These are phyloP conservation scores for Laupala kohalensis DNA, from an alignment of 1,140 invertebrate genomes.

Conservation along the genomic window DNA sequence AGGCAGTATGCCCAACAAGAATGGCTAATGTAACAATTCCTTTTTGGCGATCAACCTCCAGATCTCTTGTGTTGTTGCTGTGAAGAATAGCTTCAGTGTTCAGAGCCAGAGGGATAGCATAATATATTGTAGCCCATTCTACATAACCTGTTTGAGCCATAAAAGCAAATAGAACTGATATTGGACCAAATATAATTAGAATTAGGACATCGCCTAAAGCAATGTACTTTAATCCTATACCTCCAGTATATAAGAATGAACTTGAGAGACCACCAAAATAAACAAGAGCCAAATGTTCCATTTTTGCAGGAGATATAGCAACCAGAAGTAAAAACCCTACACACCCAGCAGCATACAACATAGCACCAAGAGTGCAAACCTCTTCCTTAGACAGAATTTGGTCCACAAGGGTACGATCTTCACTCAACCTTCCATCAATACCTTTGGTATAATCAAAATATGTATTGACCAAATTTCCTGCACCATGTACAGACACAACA, in stretches of 20 bases:
- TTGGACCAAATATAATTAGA: conserved; percentile 84
- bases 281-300: conserved; percentile 85
- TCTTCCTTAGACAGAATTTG: conserved; percentile 73
- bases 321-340: conserved; percentile 73
- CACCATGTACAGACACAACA: conserved; percentile 81
- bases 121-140: conserved; percentile 76
- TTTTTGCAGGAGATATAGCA: conserved; percentile 70
- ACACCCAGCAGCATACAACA: conserved; percentile 77
- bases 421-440: conserved; percentile 81
- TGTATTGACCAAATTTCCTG: conserved; percentile 93
- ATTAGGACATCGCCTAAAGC: conserved; percentile 83
- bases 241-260: conserved; percentile 85
- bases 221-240: conserved; percentile 89
- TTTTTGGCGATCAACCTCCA: conserved; percentile 68
- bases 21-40: conserved; percentile 89
- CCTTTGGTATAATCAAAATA: conserved; percentile 91
- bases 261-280: conserved; percentile 93
- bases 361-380: conserved; percentile 71
- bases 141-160: conserved; percentile 79
- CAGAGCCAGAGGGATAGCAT: conserved; percentile 82
- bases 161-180: conserved; percentile 88
- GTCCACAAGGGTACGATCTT: conserved; percentile 86
- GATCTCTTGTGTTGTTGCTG: conserved; percentile 85
- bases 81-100: conserved; percentile 92
- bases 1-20: conserved; percentile 78